A percentile compares a stretch with the other conserved stretches of the same genome.
phyloP scores from a whole-genome alignment of 53 echinoderm and acorn worm species.

The Holothuria leucospilota region DNA sequence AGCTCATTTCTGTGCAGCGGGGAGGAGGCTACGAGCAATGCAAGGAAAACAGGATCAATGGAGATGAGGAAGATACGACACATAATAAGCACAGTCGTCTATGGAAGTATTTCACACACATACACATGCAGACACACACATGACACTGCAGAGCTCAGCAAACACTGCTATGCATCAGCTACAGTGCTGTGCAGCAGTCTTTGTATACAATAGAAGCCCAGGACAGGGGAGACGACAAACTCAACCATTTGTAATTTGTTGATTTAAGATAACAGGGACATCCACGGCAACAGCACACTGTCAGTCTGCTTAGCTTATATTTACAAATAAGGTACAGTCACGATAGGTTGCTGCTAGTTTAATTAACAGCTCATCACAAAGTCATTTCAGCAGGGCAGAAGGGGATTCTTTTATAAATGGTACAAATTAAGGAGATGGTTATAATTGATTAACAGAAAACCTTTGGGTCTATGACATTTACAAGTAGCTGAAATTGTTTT shows the following conservation, averaged over 20 bases:
- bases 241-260: constrained; percentile 10
- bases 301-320: too few species aligned
- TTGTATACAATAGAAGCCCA: constrained; percentile 18
- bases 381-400: too few species aligned
- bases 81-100: constrained; percentile 40
- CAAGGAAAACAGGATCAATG: constrained; percentile 43
- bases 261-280: too few species aligned
- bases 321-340: too few species aligned
- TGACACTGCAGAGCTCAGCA: not conserved
- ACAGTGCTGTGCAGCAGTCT: not conserved
- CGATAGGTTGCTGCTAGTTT: too few species aligned
- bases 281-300: too few species aligned
- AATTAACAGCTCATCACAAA: too few species aligned
- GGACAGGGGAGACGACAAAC: constrained; percentile 22
- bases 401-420: too few species aligned
- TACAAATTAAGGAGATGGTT: too few species aligned
- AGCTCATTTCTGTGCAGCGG: constrained; percentile 8
- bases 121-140: constrained; percentile 5
- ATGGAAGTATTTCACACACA: constrained; percentile 36
- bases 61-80: constrained; percentile 22
- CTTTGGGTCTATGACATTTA: too few species aligned
- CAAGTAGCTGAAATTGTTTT: too few species aligned
- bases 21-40: constrained; percentile 44
- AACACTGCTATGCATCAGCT: not conserved
- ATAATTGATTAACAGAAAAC: too few species aligned